phyloP scores from a whole-genome alignment of 2,888 invertebrate genomes.

The Tortricodes alternella region DNA sequence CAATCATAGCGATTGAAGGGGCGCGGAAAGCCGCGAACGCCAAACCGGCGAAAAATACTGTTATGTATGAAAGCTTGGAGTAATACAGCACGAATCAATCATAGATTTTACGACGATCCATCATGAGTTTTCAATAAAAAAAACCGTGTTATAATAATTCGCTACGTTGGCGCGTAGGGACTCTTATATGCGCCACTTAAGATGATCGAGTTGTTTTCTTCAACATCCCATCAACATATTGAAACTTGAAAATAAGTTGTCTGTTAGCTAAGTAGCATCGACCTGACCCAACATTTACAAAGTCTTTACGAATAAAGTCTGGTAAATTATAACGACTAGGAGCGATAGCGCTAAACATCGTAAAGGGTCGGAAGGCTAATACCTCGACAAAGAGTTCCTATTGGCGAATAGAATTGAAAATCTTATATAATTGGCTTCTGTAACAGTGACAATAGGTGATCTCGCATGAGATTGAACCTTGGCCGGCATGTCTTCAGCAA shows the following conservation, averaged over 20 bases:
- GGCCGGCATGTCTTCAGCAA: constrained; percentile 59
- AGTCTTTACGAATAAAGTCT: background rate
- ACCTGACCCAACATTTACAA: background rate
- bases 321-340: background rate
- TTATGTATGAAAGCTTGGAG: constrained; percentile 75
- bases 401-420: constrained; percentile 22
- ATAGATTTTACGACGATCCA: constrained; percentile 80
- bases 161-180: constrained; percentile 39
- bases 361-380: constrained; percentile 17
- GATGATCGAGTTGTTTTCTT: constrained; percentile 37
- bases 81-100: constrained; percentile 81
- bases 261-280: background rate
- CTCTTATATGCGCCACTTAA: constrained; percentile 40
- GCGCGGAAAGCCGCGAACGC: constrained; percentile 70
- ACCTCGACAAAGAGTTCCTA: constrained; percentile 15
- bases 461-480: constrained; percentile 63
- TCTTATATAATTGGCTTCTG: constrained; percentile 40
- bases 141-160: constrained; percentile 51
- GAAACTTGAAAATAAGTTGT: constrained; percentile 16
- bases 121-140: constrained; percentile 76
- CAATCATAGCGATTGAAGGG: constrained; percentile 74
- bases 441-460: constrained; percentile 61
- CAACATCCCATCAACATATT: constrained; percentile 13
- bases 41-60: constrained; percentile 71
- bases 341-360: constrained; percentile 7